These are phyloP conservation scores for Aplochiton taeniatus DNA, from an alignment of 2,797 vertebrate species.

Conservation along the genomic window DNA sequence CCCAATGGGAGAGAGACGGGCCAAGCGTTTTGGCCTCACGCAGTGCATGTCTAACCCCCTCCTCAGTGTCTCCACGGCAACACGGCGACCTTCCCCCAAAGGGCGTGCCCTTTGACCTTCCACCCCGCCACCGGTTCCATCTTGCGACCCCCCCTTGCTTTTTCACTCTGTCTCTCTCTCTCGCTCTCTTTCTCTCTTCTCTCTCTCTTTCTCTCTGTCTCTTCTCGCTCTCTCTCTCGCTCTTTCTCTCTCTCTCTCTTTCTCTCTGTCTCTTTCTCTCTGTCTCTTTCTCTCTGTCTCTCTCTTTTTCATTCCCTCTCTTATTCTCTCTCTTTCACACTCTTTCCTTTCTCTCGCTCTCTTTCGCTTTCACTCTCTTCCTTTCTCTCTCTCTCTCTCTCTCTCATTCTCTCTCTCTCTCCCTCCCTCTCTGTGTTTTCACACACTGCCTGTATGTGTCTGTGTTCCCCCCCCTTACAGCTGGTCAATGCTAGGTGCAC, in stretches of 20 bases:
- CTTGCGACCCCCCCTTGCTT: constrained; percentile 26
- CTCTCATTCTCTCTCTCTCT: constrained; percentile 25
- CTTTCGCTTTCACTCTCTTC: constrained; percentile 20
- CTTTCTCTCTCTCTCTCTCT: constrained; percentile 21
- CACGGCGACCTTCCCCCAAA: constrained; percentile 27
- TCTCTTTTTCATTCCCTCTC: constrained; percentile 17
- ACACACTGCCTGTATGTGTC: constrained; percentile 59
- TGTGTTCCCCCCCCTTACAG: constrained; percentile 66
- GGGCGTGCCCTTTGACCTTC: constrained; percentile 38
- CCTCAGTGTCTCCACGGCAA: constrained; percentile 54
- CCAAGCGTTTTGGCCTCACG: constrained; percentile 46
- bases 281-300: constrained; percentile 26
- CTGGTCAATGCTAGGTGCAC: constrained; percentile 97
- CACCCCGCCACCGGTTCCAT: constrained; percentile 47
- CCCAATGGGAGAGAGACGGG: constrained; percentile 5
- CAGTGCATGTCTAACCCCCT: constrained; percentile 54
- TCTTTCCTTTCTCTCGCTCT: constrained; percentile 5
- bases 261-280: constrained; percentile 8
- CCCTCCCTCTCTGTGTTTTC: constrained; percentile 47
- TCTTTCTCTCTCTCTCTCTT: constrained; percentile 27
- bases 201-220: constrained; percentile 30
- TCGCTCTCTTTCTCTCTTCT: not conserved
- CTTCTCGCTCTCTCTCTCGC: constrained; percentile 40
- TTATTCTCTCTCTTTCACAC: constrained; percentile 21
- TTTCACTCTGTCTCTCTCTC: constrained; percentile 27